Base-by-base conservation (phyloP, 1,140 invertebrate genomes). In the Pseudomyrmex flavicornis region DNA sequence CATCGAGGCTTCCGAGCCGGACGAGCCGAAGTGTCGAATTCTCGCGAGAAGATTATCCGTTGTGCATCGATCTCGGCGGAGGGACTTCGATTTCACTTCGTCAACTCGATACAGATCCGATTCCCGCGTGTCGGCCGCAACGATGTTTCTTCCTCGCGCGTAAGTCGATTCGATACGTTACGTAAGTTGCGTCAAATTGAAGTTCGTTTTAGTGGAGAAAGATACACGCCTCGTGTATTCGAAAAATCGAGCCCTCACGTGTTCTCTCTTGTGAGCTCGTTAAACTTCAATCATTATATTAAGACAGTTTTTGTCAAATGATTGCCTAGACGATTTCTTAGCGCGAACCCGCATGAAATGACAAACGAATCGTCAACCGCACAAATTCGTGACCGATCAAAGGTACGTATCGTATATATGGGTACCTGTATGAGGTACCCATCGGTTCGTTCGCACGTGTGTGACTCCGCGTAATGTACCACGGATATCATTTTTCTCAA, bases 351-450 rank as follows among this genome's bases (percentile, higher is more conserved):
- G 76, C 66, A 80, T 80, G 52, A 70, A 59, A 70, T 70, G 22
- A 26, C 26, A 48, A 70, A 59, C 1, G 52, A 70, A 26, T 22
- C 17, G 17, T 35, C 50, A 26, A 35, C 12, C 26, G 15, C 8
- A 50, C 44, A 44, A 46, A 15, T 56, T 26, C 35, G 56, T 75
- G 50, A 52, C 17, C 10, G 44, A 15, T 70, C 17, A 26, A 48
- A 80, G 17, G 9, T 61, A 7, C 35, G 35, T 35, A 35, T 35
- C 35, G 35, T 7, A 7, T 35, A 88, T 88, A 74, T 62, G 87
- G 87, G 87, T 88, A 88, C 87, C 87, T 88, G 86, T 88, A 88
- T 88, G 35, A 54, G 17, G n/a, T n/a, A n/a, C n/a, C n/a, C n/a
- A n/a, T n/a, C n/a, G n/a, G 44, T 68, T 54, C 5, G 1, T 69